phyloP scores from a whole-genome alignment of 2,888 invertebrate species.

The Rhimphoctona megacephalus region DNA sequence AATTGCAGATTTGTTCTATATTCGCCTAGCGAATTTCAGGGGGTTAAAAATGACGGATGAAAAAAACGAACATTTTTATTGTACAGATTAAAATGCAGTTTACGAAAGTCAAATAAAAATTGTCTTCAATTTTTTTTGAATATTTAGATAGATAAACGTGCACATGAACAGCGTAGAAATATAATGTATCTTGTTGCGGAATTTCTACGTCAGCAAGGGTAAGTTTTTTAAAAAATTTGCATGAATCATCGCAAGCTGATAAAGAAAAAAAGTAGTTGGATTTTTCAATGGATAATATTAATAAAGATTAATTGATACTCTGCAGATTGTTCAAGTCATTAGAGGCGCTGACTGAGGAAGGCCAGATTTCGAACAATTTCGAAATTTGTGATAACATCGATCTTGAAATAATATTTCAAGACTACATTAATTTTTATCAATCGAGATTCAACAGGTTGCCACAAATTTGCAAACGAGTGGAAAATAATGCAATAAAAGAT shows the following conservation, averaged over 20 bases:
- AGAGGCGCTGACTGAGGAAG: constrained; percentile 89
- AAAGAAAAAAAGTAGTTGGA: background rate
- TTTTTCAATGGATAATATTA: background rate
- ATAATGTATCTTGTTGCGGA: constrained; percentile 88
- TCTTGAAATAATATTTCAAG: constrained; percentile 94
- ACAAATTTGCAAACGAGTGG: constrained; percentile 89
- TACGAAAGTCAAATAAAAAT: background rate
- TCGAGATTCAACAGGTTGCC: constrained; percentile 95
- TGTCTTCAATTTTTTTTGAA: background rate
- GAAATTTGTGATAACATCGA: constrained; percentile 96
- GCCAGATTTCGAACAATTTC: constrained; percentile 89
- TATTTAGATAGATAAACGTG: constrained; percentile 78
- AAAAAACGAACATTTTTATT: background rate
- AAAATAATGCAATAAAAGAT: constrained; percentile 70
- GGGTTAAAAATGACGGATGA: background rate
- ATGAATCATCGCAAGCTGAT: background rate
- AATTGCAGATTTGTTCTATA: constrained; percentile 1
- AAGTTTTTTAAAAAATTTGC: constrained; percentile 56
- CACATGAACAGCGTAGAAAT: constrained; percentile 77
- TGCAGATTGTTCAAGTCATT: constrained; percentile 86
- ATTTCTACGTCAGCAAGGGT: constrained; percentile 89
- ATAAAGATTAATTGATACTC: background rate
- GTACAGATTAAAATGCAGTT: background rate
- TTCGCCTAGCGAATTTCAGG: background rate
- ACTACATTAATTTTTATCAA: constrained; percentile 94